phyloP scores from a whole-genome alignment of 2,797 vertebrate genomes.

The Epinephelus coioides region DNA sequence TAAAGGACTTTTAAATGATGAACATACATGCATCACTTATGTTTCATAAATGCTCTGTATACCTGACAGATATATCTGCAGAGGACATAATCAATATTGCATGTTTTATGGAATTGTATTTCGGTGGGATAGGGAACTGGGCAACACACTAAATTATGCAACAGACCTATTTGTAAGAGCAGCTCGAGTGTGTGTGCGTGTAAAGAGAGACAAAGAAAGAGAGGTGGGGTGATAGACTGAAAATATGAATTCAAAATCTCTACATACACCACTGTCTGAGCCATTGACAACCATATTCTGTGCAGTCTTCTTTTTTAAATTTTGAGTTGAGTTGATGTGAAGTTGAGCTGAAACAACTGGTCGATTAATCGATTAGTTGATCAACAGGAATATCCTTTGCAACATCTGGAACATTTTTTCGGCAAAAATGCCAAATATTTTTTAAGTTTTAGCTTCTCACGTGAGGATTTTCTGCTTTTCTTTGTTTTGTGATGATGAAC shows the following conservation, averaged over 20 bases:
- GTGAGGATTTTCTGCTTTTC: not conserved
- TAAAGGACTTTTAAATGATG: not conserved
- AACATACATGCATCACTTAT: slow-evolving; percentile 2
- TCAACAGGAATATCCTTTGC: too few species aligned
- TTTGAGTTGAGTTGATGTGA: not conserved
- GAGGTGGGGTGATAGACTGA: not conserved
- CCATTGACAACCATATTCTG: slow-evolving; percentile 6
- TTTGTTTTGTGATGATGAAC: too few species aligned
- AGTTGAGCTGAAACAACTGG: too few species aligned
- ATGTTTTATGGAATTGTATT: slow-evolving; percentile 84
- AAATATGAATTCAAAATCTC: slow-evolving; percentile 15
- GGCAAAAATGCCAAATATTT: too few species aligned
- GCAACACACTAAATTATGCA: slow-evolving; percentile 87
- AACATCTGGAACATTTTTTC: too few species aligned
- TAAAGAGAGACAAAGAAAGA: not conserved
- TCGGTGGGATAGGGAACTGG: slow-evolving; percentile 82
- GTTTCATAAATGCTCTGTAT: slow-evolving; percentile 31
- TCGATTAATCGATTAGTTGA: too few species aligned
- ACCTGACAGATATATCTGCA: slow-evolving; percentile 64
- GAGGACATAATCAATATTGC: slow-evolving; percentile 76
- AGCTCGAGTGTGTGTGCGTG: slow-evolving; percentile 43
- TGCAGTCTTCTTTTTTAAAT: not conserved
- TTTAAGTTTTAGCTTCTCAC: not conserved
- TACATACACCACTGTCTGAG: not conserved
- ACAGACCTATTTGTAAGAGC: slow-evolving; percentile 80